phyloP scores from a whole-genome alignment of 2,797 vertebrate species.

The Oreochromis mossambicus region DNA sequence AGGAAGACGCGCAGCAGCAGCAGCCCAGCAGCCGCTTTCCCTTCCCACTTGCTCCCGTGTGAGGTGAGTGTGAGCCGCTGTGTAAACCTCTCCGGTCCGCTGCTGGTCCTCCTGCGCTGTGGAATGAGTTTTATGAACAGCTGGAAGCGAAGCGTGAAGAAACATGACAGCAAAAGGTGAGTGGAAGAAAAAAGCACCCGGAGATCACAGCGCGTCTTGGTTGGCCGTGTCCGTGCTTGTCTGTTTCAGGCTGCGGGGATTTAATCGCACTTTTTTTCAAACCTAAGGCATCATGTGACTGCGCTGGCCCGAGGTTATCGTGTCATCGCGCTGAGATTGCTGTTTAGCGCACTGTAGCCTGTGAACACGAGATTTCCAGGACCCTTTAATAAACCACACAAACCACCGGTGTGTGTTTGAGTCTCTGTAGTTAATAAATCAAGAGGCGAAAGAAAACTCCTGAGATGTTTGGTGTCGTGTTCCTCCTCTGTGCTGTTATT shows the following conservation, averaged over 20 bases:
- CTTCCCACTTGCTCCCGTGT: not conserved
- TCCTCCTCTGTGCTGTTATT: not conserved
- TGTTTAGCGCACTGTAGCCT: not conserved
- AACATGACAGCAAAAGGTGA: slow-evolving; percentile 71
- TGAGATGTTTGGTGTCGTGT: not conserved
- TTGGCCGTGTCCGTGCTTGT: not conserved
- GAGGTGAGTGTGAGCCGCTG: not conserved
- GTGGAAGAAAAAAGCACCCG: not conserved
- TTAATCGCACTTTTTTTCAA: not conserved
- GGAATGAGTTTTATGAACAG: slow-evolving; percentile 78
- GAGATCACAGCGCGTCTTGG: not conserved
- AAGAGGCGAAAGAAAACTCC: not conserved
- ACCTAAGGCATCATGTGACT: not conserved
- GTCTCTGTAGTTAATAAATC: not conserved
- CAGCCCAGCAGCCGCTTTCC: not conserved
- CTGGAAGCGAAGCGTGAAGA: slow-evolving; percentile 70
- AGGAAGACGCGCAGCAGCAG: slow-evolving; percentile 14
- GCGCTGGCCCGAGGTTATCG: not conserved
- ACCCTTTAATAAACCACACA: not conserved
- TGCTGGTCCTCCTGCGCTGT: slow-evolving; percentile 4
- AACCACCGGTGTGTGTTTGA: not conserved
- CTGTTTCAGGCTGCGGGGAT: not conserved
- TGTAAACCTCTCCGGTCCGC: not conserved
- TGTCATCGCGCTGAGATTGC: not conserved
- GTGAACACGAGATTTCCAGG: not conserved